Percentiles rank a stretch among this genome's conserved stretches.
These are phyloP conservation scores for Cyaniris semiargus DNA, from an alignment of 2,888 invertebrate genomes.

Conservation along the genomic window DNA sequence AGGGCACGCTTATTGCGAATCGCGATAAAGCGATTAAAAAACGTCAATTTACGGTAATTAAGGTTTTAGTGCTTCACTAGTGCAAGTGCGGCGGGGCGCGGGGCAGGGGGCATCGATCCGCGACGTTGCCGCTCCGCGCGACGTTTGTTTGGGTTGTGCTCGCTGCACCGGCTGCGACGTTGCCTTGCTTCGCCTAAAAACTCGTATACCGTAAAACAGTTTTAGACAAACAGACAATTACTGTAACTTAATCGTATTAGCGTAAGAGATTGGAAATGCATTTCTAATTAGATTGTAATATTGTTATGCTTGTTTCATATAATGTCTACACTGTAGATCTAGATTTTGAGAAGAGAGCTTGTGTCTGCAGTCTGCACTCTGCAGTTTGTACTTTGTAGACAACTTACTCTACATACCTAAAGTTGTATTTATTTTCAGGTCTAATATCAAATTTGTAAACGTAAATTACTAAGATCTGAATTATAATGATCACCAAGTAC, in stretches of 20 bases:
- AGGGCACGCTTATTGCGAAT: conserved; percentile 9
- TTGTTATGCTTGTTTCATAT: background rate
- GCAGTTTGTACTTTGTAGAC: background rate
- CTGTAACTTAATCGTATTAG: conserved; percentile 18
- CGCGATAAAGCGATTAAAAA: conserved; percentile 38
- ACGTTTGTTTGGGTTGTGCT: conserved; percentile 74
- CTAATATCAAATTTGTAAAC: too few relatives aligned
- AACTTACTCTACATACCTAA: too few relatives aligned
- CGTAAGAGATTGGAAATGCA: conserved; percentile 21
- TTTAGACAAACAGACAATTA: conserved; percentile 31
- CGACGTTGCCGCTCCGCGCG: conserved; percentile 70
- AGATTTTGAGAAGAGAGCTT: background rate
- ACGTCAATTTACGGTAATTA: conserved; percentile 66
- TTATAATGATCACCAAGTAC: too few relatives aligned
- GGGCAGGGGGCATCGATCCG: conserved; percentile 62
- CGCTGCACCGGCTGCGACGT: conserved; percentile 54
- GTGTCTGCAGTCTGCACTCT: background rate
- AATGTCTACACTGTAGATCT: background rate
- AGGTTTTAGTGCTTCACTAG: conserved; percentile 65
- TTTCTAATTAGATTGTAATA: background rate
- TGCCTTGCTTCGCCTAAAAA: conserved; percentile 44
- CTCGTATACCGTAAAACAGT: conserved; percentile 41
- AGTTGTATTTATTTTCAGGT: too few relatives aligned
- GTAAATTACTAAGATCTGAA: too few relatives aligned
- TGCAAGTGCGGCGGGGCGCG: conserved; percentile 49